Conservation (phyloP, 37 sponge, comb jelly and placozoan genomes). For the Chondrilla cf. caribensis region DNA sequence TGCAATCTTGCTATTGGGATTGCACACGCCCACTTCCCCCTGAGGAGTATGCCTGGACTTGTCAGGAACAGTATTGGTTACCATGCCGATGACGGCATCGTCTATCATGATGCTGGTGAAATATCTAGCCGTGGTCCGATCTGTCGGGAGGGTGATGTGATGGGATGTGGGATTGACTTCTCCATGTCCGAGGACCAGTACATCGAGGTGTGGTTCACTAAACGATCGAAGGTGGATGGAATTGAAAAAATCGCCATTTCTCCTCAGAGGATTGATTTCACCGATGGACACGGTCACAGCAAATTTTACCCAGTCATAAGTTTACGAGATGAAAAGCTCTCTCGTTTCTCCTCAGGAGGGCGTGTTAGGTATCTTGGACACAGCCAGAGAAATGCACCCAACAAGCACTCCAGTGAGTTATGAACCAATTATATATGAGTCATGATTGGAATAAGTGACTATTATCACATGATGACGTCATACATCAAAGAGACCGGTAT, state of each 20-base stretch:
- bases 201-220: slow-evolving; percentile 77
- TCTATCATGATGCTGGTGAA: slow-evolving; percentile 55
- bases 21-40: slow-evolving; percentile 37
- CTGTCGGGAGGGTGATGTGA: slow-evolving; percentile 60
- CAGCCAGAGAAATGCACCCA: no score
- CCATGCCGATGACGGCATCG: slow-evolving; percentile 69
- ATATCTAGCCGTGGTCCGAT: slow-evolving; percentile 58
- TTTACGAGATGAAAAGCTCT: no score
- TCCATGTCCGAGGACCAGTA: slow-evolving; percentile 32
- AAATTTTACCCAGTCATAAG: no score
- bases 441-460: no score
- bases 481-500: no score
- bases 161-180: slow-evolving; percentile 75
- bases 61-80: slow-evolving; percentile 63
- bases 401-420: no score
- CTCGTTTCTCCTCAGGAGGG: no score
- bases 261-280: no score
- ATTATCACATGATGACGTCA: no score
- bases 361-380: no score
- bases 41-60: slow-evolving; percentile 69
- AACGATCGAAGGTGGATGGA: slow-evolving; percentile 61
- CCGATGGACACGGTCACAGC: no score
- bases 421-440: no score
- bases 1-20: slow-evolving; percentile 63
- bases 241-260: slow-evolving; percentile 44